phyloP scores from a whole-genome alignment of 1,140 invertebrate genomes.

The Drosophila nasuta region DNA sequence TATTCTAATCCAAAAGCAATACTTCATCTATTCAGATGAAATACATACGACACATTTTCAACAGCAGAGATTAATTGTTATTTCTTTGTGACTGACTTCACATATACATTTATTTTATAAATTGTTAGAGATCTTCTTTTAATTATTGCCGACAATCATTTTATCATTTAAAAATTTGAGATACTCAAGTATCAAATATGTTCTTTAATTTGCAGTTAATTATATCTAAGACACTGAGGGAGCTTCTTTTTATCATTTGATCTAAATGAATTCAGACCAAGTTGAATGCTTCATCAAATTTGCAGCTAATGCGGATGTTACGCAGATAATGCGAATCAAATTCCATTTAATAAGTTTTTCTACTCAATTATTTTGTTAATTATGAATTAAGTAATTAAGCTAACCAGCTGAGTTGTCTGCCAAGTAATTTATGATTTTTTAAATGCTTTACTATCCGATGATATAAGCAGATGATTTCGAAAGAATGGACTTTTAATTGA shows the following conservation, averaged over 20 bases:
- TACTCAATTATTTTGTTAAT: slow-evolving; percentile 7
- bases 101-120: neutral
- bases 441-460: neutral
- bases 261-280: neutral
- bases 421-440: neutral
- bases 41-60: too few relatives aligned
- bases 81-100: neutral
- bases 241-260: neutral
- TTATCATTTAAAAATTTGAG: neutral
- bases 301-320: slow-evolving; percentile 3
- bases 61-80: neutral
- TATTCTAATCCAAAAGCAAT: neutral
- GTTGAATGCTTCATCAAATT: neutral
- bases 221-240: neutral
- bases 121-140: neutral
- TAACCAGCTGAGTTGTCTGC: neutral
- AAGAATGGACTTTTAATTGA: too few relatives aligned
- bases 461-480: too few relatives aligned
- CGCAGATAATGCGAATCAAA: neutral
- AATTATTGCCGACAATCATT: neutral
- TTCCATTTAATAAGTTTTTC: slow-evolving; percentile 8
- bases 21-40: too few relatives aligned
- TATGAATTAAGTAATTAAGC: slow-evolving; percentile 9
- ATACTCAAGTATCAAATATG: too few relatives aligned
- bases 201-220: neutral